Percentiles rank a stretch among this genome's conserved stretches.
Conservation (phyloP, 2,888 invertebrate genomes). For the Bembecia ichneumoniformis region DNA sequence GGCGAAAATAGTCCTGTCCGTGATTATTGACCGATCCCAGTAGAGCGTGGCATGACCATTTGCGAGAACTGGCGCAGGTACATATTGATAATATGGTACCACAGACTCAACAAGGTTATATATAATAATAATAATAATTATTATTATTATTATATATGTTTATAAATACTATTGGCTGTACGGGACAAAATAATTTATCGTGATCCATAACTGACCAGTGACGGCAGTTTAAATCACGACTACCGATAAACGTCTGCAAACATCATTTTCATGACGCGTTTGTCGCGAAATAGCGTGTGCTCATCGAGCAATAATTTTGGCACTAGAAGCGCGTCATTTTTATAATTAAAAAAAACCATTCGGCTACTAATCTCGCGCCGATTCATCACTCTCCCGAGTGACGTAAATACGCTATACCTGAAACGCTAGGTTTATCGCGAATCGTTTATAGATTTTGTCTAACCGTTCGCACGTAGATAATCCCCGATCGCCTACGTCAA, state of each 20-base stretch:
- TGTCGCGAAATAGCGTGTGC: conserved; percentile 29
- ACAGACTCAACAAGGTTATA: no score
- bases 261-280: conserved; percentile 37
- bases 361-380: conserved; percentile 42
- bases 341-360: conserved; percentile 54
- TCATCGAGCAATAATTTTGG: conserved; percentile 35
- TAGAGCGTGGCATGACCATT: no score
- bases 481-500: not conserved
- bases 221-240: conserved; percentile 14
- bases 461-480: conserved; percentile 25
- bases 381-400: conserved; percentile 45
- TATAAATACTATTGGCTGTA: no score
- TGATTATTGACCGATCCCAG: no score
- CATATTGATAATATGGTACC: no score
- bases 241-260: conserved; percentile 40
- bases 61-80: no score
- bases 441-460: conserved; percentile 48
- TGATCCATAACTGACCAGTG: not conserved
- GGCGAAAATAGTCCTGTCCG: no score
- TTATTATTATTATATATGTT: no score
- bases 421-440: conserved; percentile 40
- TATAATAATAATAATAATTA: no score
- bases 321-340: conserved; percentile 32
- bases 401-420: conserved; percentile 37
- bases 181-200: no score